Evolutionary conservation across 64 coral and sea anemone genomes (phyloP), one percentile per base, ranked within the genome.

Genomic region (Pocillopora verrucosa): DNA sequence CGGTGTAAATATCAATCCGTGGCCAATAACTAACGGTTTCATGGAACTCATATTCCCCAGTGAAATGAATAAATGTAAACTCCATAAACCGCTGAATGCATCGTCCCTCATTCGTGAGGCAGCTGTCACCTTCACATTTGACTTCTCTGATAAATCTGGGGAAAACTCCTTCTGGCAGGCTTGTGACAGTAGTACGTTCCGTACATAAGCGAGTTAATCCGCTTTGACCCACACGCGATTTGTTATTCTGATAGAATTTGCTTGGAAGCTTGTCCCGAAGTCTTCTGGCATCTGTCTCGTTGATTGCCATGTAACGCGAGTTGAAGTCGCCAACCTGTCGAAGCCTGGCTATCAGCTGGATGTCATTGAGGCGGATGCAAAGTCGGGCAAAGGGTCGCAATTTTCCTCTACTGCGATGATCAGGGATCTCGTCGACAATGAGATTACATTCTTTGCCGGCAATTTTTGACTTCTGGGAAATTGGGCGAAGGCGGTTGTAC

Each of bases 281-380:
- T 26, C 24, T 36, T 25, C 61, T 26, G 14, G 62, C 62, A 41
- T 34, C 61, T 38, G 37, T 11, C 57, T 16, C 13, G 62, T 85
- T 85, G 45, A 72, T 57, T 15, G 61, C 82, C 82, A 85, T 61
- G 22, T 68, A 85, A 9, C 82, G 58, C 13, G 82, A 61, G 45
- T 85, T 85, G 25, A 34, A 85, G 17, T 63, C 62, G 13, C 82
- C 82, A 17, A 72, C 59, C 5, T 69, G n/a, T 69, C 68, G 65
- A 16, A 85, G 82, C 82, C 16, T 65, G 9, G 35, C 20, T 13
- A 56, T 4, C 67, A 85, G 57, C 82, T 68, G 26, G 61, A 35
- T 51, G 15, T 85, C 82, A 26, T 65, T 85, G 25, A 85, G 67
- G 22, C 45, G 61, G 13, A 85, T 0, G 34, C 82, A 85, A 14